Percentiles rank a stretch among this genome's conserved stretches.
phyloP scores from a whole-genome alignment of 2,797 vertebrate genomes.

The Scolopax bukidnonensis region DNA sequence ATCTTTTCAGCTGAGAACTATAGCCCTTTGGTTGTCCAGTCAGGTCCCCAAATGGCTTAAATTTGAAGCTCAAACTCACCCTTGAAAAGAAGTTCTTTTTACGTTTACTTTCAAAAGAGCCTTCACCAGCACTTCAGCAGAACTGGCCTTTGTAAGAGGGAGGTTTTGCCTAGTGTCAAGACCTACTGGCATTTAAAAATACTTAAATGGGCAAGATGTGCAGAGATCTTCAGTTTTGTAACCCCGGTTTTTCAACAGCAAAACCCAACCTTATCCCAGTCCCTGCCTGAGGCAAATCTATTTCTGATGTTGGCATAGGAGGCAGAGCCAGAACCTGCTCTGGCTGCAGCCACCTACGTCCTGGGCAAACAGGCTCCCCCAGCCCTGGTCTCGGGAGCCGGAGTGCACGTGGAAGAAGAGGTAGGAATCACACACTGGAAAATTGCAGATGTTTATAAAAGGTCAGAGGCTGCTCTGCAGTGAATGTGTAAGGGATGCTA shows the following conservation, averaged over 20 bases:
- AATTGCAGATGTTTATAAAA: not conserved
- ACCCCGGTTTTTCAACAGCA: not conserved
- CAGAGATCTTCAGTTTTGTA: not conserved
- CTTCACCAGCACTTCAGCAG: not conserved
- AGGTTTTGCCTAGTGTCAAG: not conserved
- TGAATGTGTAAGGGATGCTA: not conserved
- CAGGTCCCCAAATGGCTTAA: not conserved
- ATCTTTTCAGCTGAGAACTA: not conserved
- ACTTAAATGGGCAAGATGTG: not conserved
- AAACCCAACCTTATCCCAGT: not conserved
- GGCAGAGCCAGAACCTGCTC: accelerated
- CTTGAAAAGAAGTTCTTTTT: not conserved
- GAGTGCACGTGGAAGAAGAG: not conserved
- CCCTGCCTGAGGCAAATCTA: not conserved
- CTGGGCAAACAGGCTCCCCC: not conserved
- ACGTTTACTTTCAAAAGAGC: not conserved
- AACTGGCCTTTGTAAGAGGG: not conserved
- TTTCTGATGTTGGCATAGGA: not conserved
- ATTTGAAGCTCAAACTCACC: not conserved
- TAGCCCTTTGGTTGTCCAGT: not conserved
- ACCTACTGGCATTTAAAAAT: not conserved
- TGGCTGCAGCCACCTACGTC: not conserved
- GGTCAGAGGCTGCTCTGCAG: not conserved
- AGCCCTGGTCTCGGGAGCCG: not conserved
- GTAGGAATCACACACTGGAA: not conserved